Base-by-base conservation (phyloP, 2,113 vertebrate species). In the Sterrhoptilus dennistouni region DNA sequence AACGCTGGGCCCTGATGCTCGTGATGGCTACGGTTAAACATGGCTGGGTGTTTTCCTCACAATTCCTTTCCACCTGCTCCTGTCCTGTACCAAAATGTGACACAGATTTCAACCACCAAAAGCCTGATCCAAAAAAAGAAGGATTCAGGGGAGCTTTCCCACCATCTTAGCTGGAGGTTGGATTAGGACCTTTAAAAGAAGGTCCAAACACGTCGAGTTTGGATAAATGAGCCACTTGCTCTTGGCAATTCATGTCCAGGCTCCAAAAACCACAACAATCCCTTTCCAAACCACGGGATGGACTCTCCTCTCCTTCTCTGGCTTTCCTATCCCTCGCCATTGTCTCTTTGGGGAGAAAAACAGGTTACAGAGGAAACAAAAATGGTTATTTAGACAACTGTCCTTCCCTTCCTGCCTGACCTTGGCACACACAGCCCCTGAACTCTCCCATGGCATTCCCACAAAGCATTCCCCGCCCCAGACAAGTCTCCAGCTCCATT, bases 331-430 rank as follows among this genome's bases (percentile, higher is more conserved):
- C n/a, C n/a, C 8, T 61, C 57, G 60, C 25, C 47, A 63, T 36
- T 54, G 15, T 24, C 44, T 71, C 33, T 66, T n/a, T 27, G 40
- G 22, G 22, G 5, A n/a, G 11, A 20, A 23, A 25, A 31, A 33
- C 29, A 33, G 2, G 15, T 33, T 47, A 14, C 35, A 79, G 56
- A 33, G 29, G 0, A 23, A 25, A 36, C 10, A 75, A 14, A 75
- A 6, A 1, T 23, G 36, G 6, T n/a, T 3, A 3, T 19, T 53
- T 14, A 9, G 29, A 12, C n/a, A 89, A 31, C 53, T 54, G n/a
- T 36, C 1, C 24, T 38, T 8, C 19, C 1, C 24, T 38, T 8
- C 19, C 2, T 20, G 3, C 23, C 23, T 25, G 68, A 6, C 33
- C 69, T 18, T 25, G 61, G 40, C 23, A 19, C 42, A n/a, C 12